Conservation (phyloP, 2,888 invertebrate species). For the Tortrix viridana region DNA sequence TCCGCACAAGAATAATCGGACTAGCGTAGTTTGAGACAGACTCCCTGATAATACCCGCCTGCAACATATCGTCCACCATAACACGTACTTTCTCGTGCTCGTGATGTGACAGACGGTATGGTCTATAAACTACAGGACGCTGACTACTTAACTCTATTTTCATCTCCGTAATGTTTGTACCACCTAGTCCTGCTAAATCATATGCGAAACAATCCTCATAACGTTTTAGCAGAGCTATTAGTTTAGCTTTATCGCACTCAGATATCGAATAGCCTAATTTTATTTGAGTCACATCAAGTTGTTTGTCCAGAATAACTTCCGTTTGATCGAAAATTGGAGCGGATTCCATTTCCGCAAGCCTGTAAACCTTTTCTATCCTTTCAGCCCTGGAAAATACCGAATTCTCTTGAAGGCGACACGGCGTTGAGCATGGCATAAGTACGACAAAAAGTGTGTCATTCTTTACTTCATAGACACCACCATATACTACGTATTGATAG, state of each 20-base stretch:
- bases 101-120: constrained; percentile 42
- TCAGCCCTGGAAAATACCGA: constrained; percentile 11
- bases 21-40: constrained; percentile 43
- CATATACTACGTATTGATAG: constrained; percentile 18
- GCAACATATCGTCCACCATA: constrained; percentile 44
- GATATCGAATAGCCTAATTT: constrained; percentile 11
- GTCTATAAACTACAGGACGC: constrained; percentile 41
- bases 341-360: background rate
- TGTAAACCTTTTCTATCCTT: constrained; percentile 1
- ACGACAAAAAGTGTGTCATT: constrained; percentile 7
- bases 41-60: constrained; percentile 43
- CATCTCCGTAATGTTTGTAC: constrained; percentile 33
- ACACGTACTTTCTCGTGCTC: constrained; percentile 42
- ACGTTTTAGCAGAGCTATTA: background rate
- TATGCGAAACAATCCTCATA: constrained; percentile 24
- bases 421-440: constrained; percentile 5
- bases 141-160: constrained; percentile 22
- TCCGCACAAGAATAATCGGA: constrained; percentile 42
- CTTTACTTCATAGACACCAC: constrained; percentile 22
- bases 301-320: background rate
- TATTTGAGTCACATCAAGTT: constrained; percentile 7
- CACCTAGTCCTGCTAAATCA: constrained; percentile 1
- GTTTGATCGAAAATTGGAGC: too few relatives aligned
- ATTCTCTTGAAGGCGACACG: constrained; percentile 20
- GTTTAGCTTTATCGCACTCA: background rate